Conservation (phyloP, 2,797 vertebrate species). For the Xenopus petersii region DNA sequence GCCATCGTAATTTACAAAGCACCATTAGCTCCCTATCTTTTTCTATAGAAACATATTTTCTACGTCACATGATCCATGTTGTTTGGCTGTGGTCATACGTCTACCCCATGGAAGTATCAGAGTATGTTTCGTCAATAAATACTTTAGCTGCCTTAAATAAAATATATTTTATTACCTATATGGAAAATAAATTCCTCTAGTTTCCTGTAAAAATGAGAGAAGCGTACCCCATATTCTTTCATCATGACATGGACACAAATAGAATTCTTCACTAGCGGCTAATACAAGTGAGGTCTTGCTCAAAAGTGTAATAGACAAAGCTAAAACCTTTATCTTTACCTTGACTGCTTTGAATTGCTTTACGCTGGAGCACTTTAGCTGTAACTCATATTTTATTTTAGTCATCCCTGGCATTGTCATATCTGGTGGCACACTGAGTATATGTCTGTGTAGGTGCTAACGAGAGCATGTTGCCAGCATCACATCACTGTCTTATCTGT, state of each 20-base stretch:
- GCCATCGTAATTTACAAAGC: too few species aligned
- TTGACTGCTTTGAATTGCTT: conserved; percentile 9
- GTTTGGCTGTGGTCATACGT: too few species aligned
- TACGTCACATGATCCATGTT: too few species aligned
- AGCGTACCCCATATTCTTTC: background rate
- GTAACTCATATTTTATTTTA: conserved; percentile 14
- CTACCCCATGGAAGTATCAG: too few species aligned
- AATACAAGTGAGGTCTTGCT: background rate
- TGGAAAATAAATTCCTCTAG: background rate
- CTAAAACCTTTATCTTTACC: background rate
- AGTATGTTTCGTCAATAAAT: too few species aligned
- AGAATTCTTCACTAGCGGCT: background rate
- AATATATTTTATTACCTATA: too few species aligned
- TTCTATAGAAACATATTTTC: too few species aligned
- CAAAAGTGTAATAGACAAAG: conserved; percentile 6
- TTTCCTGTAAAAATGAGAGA: background rate
- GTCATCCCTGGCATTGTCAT: conserved; percentile 23
- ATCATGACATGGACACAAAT: background rate
- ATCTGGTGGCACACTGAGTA: conserved; percentile 2
- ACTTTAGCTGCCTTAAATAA: too few species aligned
- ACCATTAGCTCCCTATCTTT: too few species aligned
- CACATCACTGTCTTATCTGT: conserved; percentile 28
- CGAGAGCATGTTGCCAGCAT: conserved; percentile 26
- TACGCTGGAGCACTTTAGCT: background rate
- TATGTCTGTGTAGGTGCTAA: conserved; percentile 27